These are phyloP conservation scores for Pipistrellus kuhlii DNA, from an alignment of 2,797 vertebrate genomes.

Conservation along the genomic window DNA sequence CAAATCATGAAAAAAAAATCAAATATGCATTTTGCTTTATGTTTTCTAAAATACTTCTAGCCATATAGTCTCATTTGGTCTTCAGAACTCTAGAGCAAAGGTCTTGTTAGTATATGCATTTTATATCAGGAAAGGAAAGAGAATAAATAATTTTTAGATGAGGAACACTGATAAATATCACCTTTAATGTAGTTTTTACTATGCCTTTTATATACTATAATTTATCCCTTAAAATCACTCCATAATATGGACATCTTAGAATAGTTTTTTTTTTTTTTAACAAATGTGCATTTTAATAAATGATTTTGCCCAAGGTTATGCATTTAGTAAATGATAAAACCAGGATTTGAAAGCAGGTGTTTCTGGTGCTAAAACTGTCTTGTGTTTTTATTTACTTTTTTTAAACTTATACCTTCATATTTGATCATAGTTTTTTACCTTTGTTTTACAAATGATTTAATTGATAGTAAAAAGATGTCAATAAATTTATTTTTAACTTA, in stretches of 20 bases:
- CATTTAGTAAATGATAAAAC: background rate
- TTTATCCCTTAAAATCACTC: background rate
- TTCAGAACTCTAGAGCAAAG: background rate
- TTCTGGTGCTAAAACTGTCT: background rate
- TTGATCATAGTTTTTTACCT: background rate
- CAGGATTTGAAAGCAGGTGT: background rate
- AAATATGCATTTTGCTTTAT: background rate
- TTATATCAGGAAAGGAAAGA: background rate
- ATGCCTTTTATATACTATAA: background rate
- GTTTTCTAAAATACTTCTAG: background rate
- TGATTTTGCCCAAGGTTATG: background rate
- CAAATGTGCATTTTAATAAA: background rate
- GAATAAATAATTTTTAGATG: background rate
- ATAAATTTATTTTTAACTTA: background rate
- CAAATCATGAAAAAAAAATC: background rate
- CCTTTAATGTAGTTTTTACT: background rate
- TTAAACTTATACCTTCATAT: background rate
- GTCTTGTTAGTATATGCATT: background rate
- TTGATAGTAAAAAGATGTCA: background rate
- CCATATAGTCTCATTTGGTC: background rate
- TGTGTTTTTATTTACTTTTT: too few species aligned
- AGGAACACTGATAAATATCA: background rate
- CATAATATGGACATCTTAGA: background rate
- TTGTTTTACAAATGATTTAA: background rate
- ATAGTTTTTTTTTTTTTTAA: background rate